Evolutionary conservation across 2,888 invertebrate species (phyloP).

Genomic region (Trichopria drosophilae): DNA sequence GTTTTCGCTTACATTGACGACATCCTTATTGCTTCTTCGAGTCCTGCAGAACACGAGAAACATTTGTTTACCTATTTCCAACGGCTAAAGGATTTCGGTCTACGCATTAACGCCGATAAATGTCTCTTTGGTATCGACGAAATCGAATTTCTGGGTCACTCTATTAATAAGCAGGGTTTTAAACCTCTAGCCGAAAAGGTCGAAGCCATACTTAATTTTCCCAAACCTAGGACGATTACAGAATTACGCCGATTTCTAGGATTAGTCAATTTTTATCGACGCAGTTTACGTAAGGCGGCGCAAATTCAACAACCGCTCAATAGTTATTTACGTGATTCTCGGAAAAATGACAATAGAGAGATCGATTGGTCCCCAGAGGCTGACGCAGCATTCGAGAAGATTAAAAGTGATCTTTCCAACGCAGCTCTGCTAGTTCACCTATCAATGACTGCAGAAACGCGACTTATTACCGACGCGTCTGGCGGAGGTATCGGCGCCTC

Average conservation of each 20-base stretch:
- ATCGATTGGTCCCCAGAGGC: slow-evolving; percentile 2
- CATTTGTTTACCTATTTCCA: slow-evolving; percentile 13
- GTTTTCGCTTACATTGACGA: no score
- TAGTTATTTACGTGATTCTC: slow-evolving; percentile 16
- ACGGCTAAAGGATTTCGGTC: slow-evolving; percentile 2
- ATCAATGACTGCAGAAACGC: neutral
- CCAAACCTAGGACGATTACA: slow-evolving; percentile 19
- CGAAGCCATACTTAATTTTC: slow-evolving; percentile 38
- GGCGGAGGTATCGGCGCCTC: no score
- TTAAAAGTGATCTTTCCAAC: slow-evolving; percentile 2
- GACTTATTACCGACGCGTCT: slow-evolving; percentile 2
- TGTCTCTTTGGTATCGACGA: slow-evolving; percentile 8
- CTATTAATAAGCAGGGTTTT: slow-evolving; percentile 36
- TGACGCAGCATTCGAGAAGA: neutral
- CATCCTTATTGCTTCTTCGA: no score
- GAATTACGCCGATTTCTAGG: slow-evolving; percentile 23
- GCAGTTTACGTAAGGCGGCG: slow-evolving; percentile 27
- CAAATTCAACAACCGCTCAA: slow-evolving; percentile 27
- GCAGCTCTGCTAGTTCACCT: slow-evolving; percentile 5
- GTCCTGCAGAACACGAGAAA: slow-evolving; percentile 7
- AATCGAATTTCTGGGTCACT: slow-evolving; percentile 27
- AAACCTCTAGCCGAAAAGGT: slow-evolving; percentile 46
- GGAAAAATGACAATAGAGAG: slow-evolving; percentile 27
- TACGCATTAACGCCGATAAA: slow-evolving; percentile 11
- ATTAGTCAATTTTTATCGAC: slow-evolving; percentile 17